Percentiles rank a stretch among this genome's conserved stretches.
phyloP scores from a whole-genome alignment of 2,888 invertebrate species.

The Itoplectis maculator region DNA sequence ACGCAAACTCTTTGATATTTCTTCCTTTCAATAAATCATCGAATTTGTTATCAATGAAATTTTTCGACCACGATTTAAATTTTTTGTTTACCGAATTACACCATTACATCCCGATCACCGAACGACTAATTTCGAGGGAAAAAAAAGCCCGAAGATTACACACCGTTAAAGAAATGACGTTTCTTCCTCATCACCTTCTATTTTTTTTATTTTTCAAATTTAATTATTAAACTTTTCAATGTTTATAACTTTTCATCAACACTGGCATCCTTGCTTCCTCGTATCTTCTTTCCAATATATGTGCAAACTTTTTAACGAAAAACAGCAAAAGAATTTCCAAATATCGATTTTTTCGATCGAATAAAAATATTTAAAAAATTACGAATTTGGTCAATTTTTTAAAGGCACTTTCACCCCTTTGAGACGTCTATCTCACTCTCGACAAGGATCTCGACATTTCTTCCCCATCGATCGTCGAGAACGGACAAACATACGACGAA shows the following conservation, averaged over 20 bases:
- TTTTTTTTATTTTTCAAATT: background rate
- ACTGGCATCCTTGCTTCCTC: background rate
- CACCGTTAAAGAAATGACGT: constrained; percentile 46
- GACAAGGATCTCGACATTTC: constrained; percentile 5
- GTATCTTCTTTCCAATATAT: background rate
- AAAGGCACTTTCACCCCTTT: constrained; percentile 9
- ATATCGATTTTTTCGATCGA: background rate
- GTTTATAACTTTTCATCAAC: background rate
- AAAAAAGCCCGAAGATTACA: constrained; percentile 24
- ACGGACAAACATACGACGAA: background rate
- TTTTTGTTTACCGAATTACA: background rate
- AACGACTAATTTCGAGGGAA: constrained; percentile 1
- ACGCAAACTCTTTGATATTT: background rate
- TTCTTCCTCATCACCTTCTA: constrained; percentile 50
- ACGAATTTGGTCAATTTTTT: background rate
- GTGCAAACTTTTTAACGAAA: background rate
- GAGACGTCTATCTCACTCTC: constrained; percentile 7
- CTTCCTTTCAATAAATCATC: background rate
- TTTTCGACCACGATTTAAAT: constrained; percentile 1
- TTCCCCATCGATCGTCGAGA: constrained; percentile 12
- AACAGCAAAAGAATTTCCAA: background rate
- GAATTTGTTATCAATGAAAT: background rate
- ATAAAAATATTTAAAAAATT: background rate
- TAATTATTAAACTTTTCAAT: background rate
- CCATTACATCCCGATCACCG: constrained; percentile 45